Evolutionary conservation across 2,888 invertebrate species (phyloP).

Genomic region (Noctuana brunneofusca): DNA sequence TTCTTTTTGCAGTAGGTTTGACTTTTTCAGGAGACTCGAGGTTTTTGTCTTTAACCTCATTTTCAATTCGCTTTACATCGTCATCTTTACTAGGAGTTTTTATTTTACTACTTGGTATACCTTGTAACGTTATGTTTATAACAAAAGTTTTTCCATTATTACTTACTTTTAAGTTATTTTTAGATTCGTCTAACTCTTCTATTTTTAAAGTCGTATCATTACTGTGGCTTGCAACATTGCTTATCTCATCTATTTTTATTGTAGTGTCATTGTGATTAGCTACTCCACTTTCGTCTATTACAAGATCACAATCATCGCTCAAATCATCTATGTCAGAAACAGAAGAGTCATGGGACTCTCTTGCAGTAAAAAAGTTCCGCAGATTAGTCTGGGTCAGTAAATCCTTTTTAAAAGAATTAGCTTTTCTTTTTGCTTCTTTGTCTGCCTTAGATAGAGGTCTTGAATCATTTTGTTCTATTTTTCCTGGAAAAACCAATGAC

Average conservation of each 20-base stretch:
- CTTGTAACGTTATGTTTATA: slow-evolving; percentile 74
- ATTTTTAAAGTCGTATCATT: slow-evolving; percentile 59
- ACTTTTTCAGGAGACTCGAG: slow-evolving; percentile 48
- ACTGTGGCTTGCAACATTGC: slow-evolving; percentile 39
- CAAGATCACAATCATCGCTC: slow-evolving; percentile 58
- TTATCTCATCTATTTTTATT: slow-evolving; percentile 51
- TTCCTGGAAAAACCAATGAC: slow-evolving; percentile 44
- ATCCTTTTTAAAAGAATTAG: slow-evolving; percentile 76
- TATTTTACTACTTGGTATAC: slow-evolving; percentile 54
- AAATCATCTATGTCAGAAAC: slow-evolving; percentile 53
- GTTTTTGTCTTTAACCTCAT: slow-evolving; percentile 37
- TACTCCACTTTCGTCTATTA: slow-evolving; percentile 59
- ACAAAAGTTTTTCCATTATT: slow-evolving; percentile 58
- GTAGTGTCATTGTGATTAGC: slow-evolving; percentile 53
- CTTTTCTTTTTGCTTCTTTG: slow-evolving; percentile 71
- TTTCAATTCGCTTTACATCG: slow-evolving; percentile 37
- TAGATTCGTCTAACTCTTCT: slow-evolving; percentile 43
- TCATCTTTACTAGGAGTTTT: slow-evolving; percentile 38
- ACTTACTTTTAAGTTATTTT: slow-evolving; percentile 36
- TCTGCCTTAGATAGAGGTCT: slow-evolving; percentile 70
- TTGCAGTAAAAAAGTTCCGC: slow-evolving; percentile 66
- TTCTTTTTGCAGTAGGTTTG: slow-evolving; percentile 65
- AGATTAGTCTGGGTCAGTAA: slow-evolving; percentile 75
- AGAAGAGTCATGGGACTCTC: slow-evolving; percentile 55
- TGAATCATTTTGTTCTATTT: slow-evolving; percentile 50